Conservation (phyloP, 2,797 vertebrate species). For the Argentina silus region DNA sequence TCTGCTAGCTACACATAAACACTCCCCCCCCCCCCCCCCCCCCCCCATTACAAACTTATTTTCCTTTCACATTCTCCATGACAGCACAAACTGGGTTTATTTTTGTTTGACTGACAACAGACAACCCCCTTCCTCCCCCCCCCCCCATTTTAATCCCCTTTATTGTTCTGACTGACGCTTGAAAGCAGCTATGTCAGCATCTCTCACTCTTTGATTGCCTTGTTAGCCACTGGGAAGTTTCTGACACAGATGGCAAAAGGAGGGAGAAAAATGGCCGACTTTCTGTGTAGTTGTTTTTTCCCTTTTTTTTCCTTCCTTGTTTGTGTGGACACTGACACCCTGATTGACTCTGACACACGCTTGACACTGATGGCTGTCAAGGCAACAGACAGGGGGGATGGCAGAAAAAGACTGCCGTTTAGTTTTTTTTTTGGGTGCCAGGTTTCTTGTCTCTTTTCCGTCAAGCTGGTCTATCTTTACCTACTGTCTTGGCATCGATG, state of each 20-base stretch:
- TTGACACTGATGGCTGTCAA: slow-evolving; percentile 79
- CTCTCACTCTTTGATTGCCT: slow-evolving; percentile 86
- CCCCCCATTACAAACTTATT: slow-evolving; percentile 72
- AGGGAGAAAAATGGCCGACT: slow-evolving; percentile 63
- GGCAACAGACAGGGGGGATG: slow-evolving; percentile 61
- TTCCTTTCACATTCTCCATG: slow-evolving; percentile 66
- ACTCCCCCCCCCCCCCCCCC: slow-evolving; percentile 61
- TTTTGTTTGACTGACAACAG: slow-evolving; percentile 82
- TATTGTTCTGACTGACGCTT: slow-evolving; percentile 82
- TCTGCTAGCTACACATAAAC: slow-evolving; percentile 48
- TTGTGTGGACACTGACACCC: slow-evolving; percentile 79
- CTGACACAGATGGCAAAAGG: slow-evolving; percentile 80
- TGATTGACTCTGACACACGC: slow-evolving; percentile 74
- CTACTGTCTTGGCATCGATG: slow-evolving; percentile 58
- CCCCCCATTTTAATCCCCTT: slow-evolving; percentile 70
- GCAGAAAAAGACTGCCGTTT: slow-evolving; percentile 54
- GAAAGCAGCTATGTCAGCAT: slow-evolving; percentile 83
- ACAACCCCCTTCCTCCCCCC: slow-evolving; percentile 40
- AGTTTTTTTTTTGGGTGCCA: slow-evolving; percentile 59
- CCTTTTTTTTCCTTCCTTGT: slow-evolving; percentile 53
- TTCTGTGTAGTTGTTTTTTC: slow-evolving; percentile 64
- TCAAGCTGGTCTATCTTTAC: slow-evolving; percentile 62
- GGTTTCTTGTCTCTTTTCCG: slow-evolving; percentile 60
- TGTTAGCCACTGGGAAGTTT: slow-evolving; percentile 82
- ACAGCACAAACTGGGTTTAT: slow-evolving; percentile 80